Conservation (phyloP, 2,888 invertebrate species). For the Pseudococcus longispinus region DNA sequence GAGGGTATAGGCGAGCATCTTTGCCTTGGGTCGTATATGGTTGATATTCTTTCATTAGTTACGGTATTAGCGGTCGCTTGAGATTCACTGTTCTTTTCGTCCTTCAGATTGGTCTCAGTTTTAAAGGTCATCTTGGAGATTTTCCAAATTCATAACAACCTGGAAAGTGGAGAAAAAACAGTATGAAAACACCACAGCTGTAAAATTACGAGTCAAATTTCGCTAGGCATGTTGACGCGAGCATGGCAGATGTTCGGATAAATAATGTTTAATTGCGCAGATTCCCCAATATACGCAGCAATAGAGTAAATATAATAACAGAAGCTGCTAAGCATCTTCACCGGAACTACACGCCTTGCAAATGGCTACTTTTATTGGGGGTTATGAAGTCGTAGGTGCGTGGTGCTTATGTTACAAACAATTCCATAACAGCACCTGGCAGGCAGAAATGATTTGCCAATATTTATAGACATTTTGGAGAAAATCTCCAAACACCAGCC, state of each 20-base stretch:
- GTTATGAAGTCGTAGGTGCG: not conserved
- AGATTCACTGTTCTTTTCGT: conserved; percentile 30
- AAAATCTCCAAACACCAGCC: not conserved
- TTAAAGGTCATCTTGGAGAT: conserved; percentile 47
- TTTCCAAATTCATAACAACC: conserved; percentile 50
- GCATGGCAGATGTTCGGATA: not conserved
- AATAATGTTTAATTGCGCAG: conserved; percentile 13
- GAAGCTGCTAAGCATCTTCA: not conserved
- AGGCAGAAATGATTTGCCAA: not conserved
- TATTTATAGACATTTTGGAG: not conserved
- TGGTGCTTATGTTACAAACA: not conserved
- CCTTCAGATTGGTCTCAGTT: conserved; percentile 49
- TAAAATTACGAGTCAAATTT: not conserved
- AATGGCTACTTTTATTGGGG: not conserved
- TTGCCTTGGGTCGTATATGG: conserved; percentile 58
- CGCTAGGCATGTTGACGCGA: not conserved
- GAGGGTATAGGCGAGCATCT: conserved; percentile 34
- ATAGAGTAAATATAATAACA: not conserved
- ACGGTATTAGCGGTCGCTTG: not conserved
- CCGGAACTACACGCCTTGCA: not conserved
- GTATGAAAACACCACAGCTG: not conserved
- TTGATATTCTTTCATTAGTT: conserved; percentile 57
- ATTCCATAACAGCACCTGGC: not conserved
- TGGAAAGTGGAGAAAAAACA: not conserved
- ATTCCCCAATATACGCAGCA: not conserved